phyloP scores from a whole-genome alignment of 2,797 vertebrate genomes.

The Nyctibius grandis region DNA sequence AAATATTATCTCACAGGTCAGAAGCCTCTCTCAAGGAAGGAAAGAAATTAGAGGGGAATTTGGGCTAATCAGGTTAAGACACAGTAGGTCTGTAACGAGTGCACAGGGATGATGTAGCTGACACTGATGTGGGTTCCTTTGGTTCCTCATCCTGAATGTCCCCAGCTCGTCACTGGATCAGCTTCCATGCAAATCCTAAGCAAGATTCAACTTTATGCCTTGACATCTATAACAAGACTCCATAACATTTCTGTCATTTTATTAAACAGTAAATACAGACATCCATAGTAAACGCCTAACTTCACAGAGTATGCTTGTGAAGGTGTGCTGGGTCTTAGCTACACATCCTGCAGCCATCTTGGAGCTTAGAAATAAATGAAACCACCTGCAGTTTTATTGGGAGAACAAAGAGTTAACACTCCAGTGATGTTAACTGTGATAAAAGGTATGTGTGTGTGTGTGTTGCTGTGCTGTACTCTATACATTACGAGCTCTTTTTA shows the following conservation, averaged over 20 bases:
- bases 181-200: neutral
- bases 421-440: neutral
- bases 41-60: neutral
- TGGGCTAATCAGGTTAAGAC: neutral
- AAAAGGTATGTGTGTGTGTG: neutral
- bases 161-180: neutral
- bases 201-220: neutral
- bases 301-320: neutral
- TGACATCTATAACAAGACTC: neutral
- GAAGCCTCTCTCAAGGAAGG: neutral
- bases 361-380: neutral
- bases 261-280: neutral
- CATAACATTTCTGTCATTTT: neutral
- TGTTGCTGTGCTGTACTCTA: neutral
- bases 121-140: neutral
- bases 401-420: neutral
- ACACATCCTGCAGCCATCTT: neutral
- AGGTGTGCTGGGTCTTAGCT: neutral
- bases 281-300: neutral
- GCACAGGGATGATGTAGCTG: neutral
- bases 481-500: slow-evolving; percentile 51
- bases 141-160: neutral
- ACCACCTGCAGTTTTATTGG: neutral
- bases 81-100: neutral
- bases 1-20: neutral